Evolutionary conservation across 2,888 invertebrate genomes (phyloP), one percentile per base, ranked within the genome.

Genomic region (Mesoligia furuncula): DNA sequence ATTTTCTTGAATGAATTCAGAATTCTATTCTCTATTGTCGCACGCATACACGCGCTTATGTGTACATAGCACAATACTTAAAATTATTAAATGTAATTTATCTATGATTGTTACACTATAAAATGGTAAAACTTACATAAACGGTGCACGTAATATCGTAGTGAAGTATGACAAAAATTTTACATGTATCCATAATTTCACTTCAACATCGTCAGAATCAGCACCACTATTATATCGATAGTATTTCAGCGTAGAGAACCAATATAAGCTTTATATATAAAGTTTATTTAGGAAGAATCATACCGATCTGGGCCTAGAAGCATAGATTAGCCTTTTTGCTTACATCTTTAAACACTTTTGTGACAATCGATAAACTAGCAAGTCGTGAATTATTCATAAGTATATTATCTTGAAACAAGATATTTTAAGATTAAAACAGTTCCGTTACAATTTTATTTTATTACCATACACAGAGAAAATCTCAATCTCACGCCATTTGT

Each of bases 81-180:
- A 77, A 86, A 73, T 73, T 80, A 78, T 77, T 71, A 72, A 78
- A 76, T 65, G 62, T 86, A 78, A 65, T 79, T 69, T 73, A 77
- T 79, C 76, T 81, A 81, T 84, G 71, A 73, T 76, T 62, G 75
- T 76, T 85, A 81, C 42, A 75, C 80, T 87, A 83, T 87, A 83
- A 83, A 87, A 79, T 78, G 75, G 79, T 85, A 86, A 85, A 83
- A 61, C 77, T 85, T 87, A 86, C 64, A 82, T 73, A 86, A 79
- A 80, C 57, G 62, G 88, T 88, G 88, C 88, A 83, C 51, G 36
- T 82, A 85, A 80, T 80, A 82, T 83, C 78, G 75, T 88, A 80
- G 85, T 88, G 85, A 81, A 85, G 68, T 85, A 81, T 87, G 83
- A 85, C 67, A 75, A 88, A 83, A 79, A 84, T 82, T 71, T 84